These are phyloP conservation scores for Paracanthobrama guichenoti DNA, from an alignment of 2,113 vertebrate species.

Conservation along the genomic window DNA sequence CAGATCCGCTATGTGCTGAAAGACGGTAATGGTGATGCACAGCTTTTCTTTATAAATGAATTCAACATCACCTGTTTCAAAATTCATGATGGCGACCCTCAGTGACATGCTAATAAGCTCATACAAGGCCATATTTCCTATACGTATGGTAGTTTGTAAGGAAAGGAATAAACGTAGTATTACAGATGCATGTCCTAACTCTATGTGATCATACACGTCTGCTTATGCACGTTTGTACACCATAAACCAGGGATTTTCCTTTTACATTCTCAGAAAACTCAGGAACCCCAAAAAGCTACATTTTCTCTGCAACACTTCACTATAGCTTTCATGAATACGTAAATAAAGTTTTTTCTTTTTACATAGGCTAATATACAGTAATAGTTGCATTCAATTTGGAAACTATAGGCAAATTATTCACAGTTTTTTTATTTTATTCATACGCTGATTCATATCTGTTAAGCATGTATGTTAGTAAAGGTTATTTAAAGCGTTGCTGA, in stretches of 20 bases:
- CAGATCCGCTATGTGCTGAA: slow-evolving; percentile 53
- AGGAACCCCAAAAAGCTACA: not conserved
- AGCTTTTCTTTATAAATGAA: slow-evolving; percentile 33
- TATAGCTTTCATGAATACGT: not conserved
- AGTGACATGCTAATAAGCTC: no score
- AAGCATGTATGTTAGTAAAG: not conserved
- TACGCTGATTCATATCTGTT: not conserved
- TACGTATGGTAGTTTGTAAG: not conserved
- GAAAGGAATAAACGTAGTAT: not conserved
- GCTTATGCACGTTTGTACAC: not conserved
- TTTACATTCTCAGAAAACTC: not conserved
- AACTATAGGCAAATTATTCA: not conserved
- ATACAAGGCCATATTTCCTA: not conserved
- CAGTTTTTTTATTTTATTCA: not conserved
- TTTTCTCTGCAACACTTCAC: not conserved
- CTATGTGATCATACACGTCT: not conserved
- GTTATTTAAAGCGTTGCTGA: not conserved
- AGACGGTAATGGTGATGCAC: not conserved
- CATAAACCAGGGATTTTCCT: not conserved
- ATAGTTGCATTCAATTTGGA: not conserved
- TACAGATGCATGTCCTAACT: not conserved
- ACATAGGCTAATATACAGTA: not conserved
- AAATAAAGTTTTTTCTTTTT: not conserved
- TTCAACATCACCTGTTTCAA: slow-evolving; percentile 32
- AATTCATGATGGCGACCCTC: slow-evolving; percentile 23